Base-by-base conservation (phyloP, 2,113 vertebrate genomes). In the Oxyura jamaicensis region DNA sequence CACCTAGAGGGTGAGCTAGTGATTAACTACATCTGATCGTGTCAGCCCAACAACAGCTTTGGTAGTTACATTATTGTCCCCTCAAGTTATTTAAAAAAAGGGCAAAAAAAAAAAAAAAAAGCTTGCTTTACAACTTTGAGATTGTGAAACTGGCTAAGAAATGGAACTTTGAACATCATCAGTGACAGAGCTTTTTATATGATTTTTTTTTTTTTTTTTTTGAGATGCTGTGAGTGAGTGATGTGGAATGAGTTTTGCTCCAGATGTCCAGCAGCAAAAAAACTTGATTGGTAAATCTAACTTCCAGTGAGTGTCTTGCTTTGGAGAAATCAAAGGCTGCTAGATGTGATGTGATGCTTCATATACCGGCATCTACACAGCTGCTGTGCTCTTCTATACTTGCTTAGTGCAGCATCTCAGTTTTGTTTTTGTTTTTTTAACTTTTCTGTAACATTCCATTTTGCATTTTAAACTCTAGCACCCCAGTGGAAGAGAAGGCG, bases 291-390 rank as follows among this genome's bases (percentile, higher is more conserved):
- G 10, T 41, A 26, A 75, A 58, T 58, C 11, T 60, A 21, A 23
- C 19, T 58, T 13, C 21, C 15, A 48, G 44, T n/a, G 19, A 31
- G 29, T 26, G 35, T 48, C 44, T 75, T 84, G 41, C 21, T 88
- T 78, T 36, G 26, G 26, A n/a, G n/a, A 26, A 0, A 1, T 58
- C 56, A 50, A 62, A 90, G 36, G 48, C 31, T 79, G 19, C 31
- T 63, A 36, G 20, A 19, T 81, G 19, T 56, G 31, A 22, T 71
- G 29, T 23, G 39, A 39, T 71, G 7, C 31, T 75, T 67, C 71
- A 58, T 39, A 6, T 1, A 19, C 5, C 53, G 26, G 35, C 1
- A 21, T 53, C 12, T 88, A 13, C 14, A 0, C 17, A n/a, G 39
- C 7, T 80, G 36, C 53, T 76, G 17, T 67, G 41, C 35, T 71